These are phyloP conservation scores for Eueremaeus valkanovi DNA, from an alignment of 2,888 invertebrate genomes.

Conservation along the genomic window DNA sequence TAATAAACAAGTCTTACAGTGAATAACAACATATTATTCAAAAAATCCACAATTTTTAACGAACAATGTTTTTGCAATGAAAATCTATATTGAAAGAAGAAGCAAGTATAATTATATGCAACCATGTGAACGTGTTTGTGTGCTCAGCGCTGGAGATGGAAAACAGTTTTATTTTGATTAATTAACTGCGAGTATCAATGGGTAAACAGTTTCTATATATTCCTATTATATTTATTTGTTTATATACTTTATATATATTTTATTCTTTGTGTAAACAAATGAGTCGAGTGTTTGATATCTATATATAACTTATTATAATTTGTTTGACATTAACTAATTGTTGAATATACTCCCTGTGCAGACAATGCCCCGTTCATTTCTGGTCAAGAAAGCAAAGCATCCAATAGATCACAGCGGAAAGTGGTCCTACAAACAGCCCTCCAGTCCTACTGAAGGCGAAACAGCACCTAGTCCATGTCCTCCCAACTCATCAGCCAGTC, in stretches of 20 bases:
- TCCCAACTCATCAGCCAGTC: constrained; percentile 16
- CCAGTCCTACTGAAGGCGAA: constrained; percentile 46
- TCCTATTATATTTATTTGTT: not conserved
- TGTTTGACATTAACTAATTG: no score
- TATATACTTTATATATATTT: not conserved
- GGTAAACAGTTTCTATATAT: not conserved
- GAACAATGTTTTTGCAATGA: no score
- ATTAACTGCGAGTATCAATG: not conserved
- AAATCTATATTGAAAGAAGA: not conserved
- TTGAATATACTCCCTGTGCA: not conserved
- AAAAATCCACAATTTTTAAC: no score
- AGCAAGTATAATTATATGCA: no score
- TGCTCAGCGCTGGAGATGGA: no score
- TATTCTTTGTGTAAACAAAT: not conserved
- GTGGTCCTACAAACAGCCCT: constrained; percentile 45
- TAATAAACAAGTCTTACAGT: no score
- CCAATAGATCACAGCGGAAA: constrained; percentile 39
- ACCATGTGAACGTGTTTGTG: no score
- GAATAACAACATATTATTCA: no score
- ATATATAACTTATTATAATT: no score
- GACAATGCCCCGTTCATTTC: constrained; percentile 47
- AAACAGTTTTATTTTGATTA: not conserved
- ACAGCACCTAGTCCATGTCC: constrained; percentile 43
- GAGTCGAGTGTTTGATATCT: no score
- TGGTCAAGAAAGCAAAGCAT: constrained; percentile 47